These are phyloP conservation scores for Poecilia picta DNA, from an alignment of 2,797 vertebrate genomes.

Conservation along the genomic window DNA sequence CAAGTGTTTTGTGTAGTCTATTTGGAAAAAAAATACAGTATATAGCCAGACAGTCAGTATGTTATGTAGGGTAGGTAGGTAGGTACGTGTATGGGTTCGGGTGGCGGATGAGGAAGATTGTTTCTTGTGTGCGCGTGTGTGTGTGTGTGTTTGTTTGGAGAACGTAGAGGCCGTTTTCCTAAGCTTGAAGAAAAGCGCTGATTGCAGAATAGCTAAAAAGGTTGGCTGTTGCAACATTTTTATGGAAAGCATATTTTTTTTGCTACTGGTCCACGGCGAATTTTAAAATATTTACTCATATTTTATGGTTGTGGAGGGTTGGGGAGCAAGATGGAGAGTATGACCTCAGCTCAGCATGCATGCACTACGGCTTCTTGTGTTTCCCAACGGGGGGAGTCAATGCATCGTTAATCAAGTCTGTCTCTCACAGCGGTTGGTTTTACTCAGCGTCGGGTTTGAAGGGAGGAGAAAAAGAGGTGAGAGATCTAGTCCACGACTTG, in stretches of 20 bases:
- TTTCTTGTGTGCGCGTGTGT: not conserved
- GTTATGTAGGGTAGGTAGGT: conserved; percentile 27
- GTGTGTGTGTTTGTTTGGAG: not conserved
- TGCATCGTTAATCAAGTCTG: conserved; percentile 79
- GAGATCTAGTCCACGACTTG: conserved; percentile 63
- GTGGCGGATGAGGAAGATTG: conserved; percentile 33
- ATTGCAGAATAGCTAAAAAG: conserved; percentile 49
- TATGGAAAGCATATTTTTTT: conserved; percentile 36
- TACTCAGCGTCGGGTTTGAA: conserved; percentile 42
- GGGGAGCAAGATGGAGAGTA: conserved; percentile 35
- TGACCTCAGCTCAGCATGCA: conserved; percentile 66
- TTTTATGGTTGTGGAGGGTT: conserved; percentile 19
- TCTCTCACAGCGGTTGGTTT: conserved; percentile 72
- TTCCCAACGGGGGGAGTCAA: conserved; percentile 66
- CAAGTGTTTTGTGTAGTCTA: conserved; percentile 27
- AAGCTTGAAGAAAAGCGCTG: conserved; percentile 21
- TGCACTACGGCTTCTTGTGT: conserved; percentile 64
- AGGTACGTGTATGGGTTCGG: conserved; percentile 30
- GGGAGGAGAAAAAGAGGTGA: conserved; percentile 32
- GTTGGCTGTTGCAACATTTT: conserved; percentile 38
- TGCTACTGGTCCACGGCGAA: conserved; percentile 15
- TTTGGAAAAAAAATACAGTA: conserved; percentile 41
- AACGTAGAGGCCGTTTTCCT: not conserved
- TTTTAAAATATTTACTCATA: conserved; percentile 53
- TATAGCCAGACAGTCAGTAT: conserved; percentile 29